These are phyloP conservation scores for Ceraclea dissimilis DNA, from an alignment of 2,888 invertebrate genomes.

Conservation along the genomic window DNA sequence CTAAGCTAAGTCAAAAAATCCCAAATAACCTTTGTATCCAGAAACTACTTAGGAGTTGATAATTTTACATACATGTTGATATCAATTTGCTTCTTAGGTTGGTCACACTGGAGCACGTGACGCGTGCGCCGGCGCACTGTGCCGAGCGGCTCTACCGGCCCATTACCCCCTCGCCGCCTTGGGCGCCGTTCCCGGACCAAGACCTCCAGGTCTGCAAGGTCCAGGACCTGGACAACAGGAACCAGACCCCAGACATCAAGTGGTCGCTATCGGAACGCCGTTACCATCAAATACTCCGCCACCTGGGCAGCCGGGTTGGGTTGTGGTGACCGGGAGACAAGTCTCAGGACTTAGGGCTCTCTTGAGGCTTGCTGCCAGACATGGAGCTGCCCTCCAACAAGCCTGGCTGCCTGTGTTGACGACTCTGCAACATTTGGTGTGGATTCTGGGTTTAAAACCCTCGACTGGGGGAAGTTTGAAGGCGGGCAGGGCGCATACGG, in stretches of 20 bases:
- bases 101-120: conserved; percentile 65
- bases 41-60: no score
- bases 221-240: conserved; percentile 78
- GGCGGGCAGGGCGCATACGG: conserved; percentile 70
- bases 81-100: conserved; percentile 35
- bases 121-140: conserved; percentile 90
- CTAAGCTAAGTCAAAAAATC: no score
- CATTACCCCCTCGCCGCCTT: conserved; percentile 89
- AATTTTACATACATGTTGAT: no score
- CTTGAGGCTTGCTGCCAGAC: conserved; percentile 81
- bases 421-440: conserved; percentile 85
- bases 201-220: conserved; percentile 59
- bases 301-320: conserved; percentile 51
- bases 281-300: conserved; percentile 77
- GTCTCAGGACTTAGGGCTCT: conserved; percentile 93
- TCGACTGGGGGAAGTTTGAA: conserved; percentile 89
- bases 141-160: conserved; percentile 92
- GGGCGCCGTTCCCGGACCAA: conserved; percentile 79
- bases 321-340: conserved; percentile 97
- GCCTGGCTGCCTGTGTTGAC: conserved; percentile 96
- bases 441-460: conserved; percentile 94
- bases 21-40: no score
- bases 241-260: conserved; percentile 82
- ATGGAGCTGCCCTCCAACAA: conserved; percentile 84
- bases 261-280: conserved; percentile 95